Conservation (phyloP, 2,113 vertebrate species). For the Cyrtonyx montezumae region DNA sequence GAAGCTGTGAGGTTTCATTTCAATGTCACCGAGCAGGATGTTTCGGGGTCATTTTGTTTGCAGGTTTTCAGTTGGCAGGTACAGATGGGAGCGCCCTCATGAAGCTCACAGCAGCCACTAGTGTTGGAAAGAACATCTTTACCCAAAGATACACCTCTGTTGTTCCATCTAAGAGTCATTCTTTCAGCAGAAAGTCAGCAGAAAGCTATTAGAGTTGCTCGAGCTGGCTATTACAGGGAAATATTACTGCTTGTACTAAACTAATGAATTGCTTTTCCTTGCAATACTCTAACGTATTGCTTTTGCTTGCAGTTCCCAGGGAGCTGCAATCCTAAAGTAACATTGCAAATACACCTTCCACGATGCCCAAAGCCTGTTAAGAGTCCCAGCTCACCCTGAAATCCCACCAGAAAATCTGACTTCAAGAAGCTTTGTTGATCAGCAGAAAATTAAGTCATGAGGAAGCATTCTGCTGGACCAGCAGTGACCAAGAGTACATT, state of each 20-base stretch:
- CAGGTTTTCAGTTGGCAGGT: not conserved
- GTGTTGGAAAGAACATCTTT: not conserved
- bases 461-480: not conserved
- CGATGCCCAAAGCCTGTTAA: not conserved
- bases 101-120: not conserved
- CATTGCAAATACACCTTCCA: not conserved
- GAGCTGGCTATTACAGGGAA: not conserved
- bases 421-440: not conserved
- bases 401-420: not conserved
- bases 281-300: not conserved
- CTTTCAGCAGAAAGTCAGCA: slow-evolving; percentile 13
- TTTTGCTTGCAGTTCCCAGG: slow-evolving; percentile 14
- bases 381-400: not conserved
- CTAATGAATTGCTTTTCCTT: slow-evolving; percentile 26
- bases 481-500: not conserved
- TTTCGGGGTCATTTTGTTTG: not conserved
- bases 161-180: not conserved
- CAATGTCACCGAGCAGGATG: not conserved
- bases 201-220: not conserved
- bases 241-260: not conserved
- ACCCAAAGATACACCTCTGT: not conserved
- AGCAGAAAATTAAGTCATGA: not conserved
- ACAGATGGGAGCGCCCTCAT: not conserved
- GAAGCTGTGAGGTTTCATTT: not conserved
- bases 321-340: slow-evolving; percentile 16